Evolutionary conservation across 2,797 vertebrate species (phyloP), one percentile per base, ranked within the genome.

Genomic region (Chiloscyllium punctatum): DNA sequence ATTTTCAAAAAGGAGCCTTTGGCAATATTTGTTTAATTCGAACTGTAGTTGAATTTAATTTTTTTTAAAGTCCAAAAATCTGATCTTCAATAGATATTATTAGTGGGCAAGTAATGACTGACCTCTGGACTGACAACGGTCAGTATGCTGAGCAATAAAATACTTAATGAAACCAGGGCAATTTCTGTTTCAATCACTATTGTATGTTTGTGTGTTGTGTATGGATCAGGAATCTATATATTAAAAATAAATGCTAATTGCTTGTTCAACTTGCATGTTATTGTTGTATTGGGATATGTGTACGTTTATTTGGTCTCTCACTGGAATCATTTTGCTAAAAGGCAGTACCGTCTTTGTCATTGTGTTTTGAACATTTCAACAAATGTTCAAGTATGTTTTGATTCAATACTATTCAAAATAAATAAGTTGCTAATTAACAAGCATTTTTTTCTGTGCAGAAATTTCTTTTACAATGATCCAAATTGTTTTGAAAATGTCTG

Each of bases 21-120:
- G 25, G 25, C 48, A 51, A 72, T 74, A 74, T 94, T 74, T 51
- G 69, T 53, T 94, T 72, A 94, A 94, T 94, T 94, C 68, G 33
- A 27, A 15, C 69, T 53, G 37, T 25, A 27, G 69, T 94, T 30
- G 92, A 72, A 94, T 94, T 33, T 94, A 94, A 94, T 72, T 94
- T 74, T 27, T 25, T 72, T 94, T 74, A 37, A 51, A 72, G 74
- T 74, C 94, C 13, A 1, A 48, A 37, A 94, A 94, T 3, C 91
- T 74, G 71, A 94, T 74, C 23, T 94, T 90, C 72, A 23, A 42
- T 48, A 11, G 7, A 71, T 13, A 4, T 94, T 71, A 42, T 94
- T 71, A 94, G 9, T 53, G 69, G 68, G 33, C 69, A 94, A 74
- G 42, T 16, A 42, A 94, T 72, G 94, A 94, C 69, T 74, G 69